These are phyloP conservation scores for Ammospiza caudacuta DNA, from an alignment of 2,113 vertebrate species.

Conservation along the genomic window DNA sequence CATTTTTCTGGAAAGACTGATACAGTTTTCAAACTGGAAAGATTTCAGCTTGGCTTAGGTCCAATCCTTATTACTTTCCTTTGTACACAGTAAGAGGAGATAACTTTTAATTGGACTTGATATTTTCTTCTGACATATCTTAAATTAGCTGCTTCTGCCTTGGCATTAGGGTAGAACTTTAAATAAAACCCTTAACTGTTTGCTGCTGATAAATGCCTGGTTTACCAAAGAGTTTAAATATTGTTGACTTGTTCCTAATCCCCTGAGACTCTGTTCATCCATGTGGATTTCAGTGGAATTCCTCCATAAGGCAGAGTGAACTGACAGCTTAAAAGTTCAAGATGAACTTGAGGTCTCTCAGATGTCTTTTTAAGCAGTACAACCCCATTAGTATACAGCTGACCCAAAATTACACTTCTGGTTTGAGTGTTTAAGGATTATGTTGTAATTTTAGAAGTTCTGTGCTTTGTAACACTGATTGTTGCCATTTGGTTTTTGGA, in stretches of 20 bases:
- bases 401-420: neutral
- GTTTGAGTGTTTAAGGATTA: neutral
- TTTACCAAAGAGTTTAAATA: slow-evolving; percentile 52
- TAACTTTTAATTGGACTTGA: slow-evolving; percentile 46
- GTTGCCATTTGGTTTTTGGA: neutral
- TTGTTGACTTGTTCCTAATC: slow-evolving; percentile 50
- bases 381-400: neutral
- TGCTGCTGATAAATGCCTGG: slow-evolving; percentile 37
- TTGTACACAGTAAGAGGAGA: neutral
- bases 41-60: neutral
- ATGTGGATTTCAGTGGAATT: slow-evolving; percentile 44
- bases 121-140: neutral
- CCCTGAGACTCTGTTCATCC: neutral
- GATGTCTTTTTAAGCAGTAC: neutral
- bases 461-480: neutral
- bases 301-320: neutral
- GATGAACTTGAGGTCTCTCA: slow-evolving; percentile 9
- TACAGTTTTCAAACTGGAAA: neutral
- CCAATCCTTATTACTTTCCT: slow-evolving; percentile 24
- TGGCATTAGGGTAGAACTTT: neutral
- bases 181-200: slow-evolving; percentile 38
- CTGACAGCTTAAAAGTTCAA: slow-evolving; percentile 24
- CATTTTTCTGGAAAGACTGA: slow-evolving; percentile 33
- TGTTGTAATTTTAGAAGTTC: neutral
- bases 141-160: slow-evolving; percentile 48